A percentile compares a stretch with the other conserved stretches of the same genome.
Conservation (phyloP, 2,888 invertebrate species). For the Pristionchus maxplancki region DNA sequence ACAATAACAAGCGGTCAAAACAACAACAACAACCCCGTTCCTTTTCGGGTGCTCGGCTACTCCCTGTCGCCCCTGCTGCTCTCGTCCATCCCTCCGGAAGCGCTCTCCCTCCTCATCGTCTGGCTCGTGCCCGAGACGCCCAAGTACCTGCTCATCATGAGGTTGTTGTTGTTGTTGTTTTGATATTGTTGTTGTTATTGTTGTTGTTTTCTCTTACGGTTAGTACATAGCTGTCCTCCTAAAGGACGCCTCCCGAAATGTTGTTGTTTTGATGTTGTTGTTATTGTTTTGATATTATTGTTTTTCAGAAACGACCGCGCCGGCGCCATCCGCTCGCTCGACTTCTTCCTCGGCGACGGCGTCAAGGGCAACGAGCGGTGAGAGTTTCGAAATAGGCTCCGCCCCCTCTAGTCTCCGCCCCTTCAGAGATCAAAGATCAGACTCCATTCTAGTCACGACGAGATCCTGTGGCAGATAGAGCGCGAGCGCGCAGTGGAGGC, state of each 20-base stretch:
- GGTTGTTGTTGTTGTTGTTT: conserved; percentile 51
- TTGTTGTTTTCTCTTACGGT: too few species aligned
- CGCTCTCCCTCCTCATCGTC: conserved; percentile 64
- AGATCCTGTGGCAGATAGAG: conserved; percentile 45
- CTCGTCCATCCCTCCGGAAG: conserved; percentile 67
- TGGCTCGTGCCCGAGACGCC: conserved; percentile 72
- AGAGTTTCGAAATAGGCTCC: not conserved
- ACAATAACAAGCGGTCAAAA: too few species aligned
- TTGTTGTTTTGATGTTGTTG: not conserved
- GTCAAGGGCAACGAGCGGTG: conserved; percentile 21
- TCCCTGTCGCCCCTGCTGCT: conserved; percentile 65
- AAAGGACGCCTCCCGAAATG: too few species aligned
- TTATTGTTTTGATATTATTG: not conserved
- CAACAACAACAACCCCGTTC: too few species aligned
- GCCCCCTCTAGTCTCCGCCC: too few species aligned
- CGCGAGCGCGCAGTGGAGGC: conserved; percentile 42
- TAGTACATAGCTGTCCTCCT: too few species aligned
- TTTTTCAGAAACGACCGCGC: conserved; percentile 61
- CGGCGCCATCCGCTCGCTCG: conserved; percentile 64
- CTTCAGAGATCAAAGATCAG: not conserved
- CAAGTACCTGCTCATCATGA: conserved; percentile 70
- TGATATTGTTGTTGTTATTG: not conserved
- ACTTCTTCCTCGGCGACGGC: conserved; percentile 69
- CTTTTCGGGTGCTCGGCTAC: conserved; percentile 66
- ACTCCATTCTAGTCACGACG: conserved; percentile 41